Evolutionary conservation across 2,888 invertebrate genomes (phyloP), one percentile per base, ranked within the genome.

Genomic region (Drosophila rellima): DNA sequence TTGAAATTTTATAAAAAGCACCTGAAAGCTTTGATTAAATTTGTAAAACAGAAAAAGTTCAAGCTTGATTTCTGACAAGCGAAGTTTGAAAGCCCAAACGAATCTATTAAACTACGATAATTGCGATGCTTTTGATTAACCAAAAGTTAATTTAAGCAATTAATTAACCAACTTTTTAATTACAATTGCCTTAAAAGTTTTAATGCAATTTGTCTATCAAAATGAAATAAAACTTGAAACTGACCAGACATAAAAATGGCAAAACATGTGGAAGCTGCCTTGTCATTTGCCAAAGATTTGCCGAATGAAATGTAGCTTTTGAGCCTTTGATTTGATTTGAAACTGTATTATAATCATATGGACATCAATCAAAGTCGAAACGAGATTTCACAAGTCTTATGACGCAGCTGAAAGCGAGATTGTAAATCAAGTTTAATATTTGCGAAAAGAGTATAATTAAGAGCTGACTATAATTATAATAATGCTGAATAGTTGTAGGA

Each of bases 291-390:
- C 56, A 45, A 50, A 50, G 29, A 37, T 54, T 72, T 39, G 15
- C 20, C 44, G 52, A 48, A 45, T 31, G 48, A 42, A 13, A 35
- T 18, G 50, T 17, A 42, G 7, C 42, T 50, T 65, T 70, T 60
- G 10, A 5, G 42, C 20, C 50, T 50, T 20, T 20, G 23, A 52
- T 52, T 52, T 60, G 37, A 26, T 39, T 66, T 59, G 20, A 50
- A 59, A 63, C 20, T 42, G 20, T 42, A 57, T 60, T n/a, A 69
- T 75, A 80, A 75, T 80, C 76, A 64, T 47, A 48, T 65, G 70
- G 48, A 23, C 51, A 76, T 76, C 75, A 70, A 75, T 76, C 80
- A 76, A 75, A 70, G 75, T 76, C 76, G 44, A 54, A 15, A 8
- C 40, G 15, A 17, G 37, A 80, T 65, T 76, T 52, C 65, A 60